Conservation (phyloP, 2,888 invertebrate genomes). For the Tortricodes alternella region DNA sequence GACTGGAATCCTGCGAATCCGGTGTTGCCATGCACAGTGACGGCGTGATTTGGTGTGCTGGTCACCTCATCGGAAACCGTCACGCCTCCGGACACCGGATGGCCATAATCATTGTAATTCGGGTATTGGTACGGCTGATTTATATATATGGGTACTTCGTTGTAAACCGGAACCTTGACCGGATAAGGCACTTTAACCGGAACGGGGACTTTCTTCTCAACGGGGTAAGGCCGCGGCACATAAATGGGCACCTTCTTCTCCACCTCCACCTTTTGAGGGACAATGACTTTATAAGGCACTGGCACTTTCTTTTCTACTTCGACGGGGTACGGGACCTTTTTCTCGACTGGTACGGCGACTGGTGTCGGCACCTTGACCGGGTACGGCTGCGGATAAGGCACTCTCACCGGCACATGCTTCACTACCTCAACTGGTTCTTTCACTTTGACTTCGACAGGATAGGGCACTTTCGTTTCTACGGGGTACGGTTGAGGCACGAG, state of each 20-base stretch:
- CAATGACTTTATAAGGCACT: slow-evolving; percentile 45
- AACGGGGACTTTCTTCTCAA: slow-evolving; percentile 70
- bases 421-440: slow-evolving; percentile 70
- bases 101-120: slow-evolving; percentile 43
- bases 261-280: slow-evolving; percentile 54
- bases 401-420: slow-evolving; percentile 67
- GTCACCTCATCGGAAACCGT: slow-evolving; percentile 35
- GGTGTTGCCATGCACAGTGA: slow-evolving; percentile 59
- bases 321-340: slow-evolving; percentile 70
- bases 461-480: slow-evolving; percentile 81
- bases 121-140: slow-evolving; percentile 63
- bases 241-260: slow-evolving; percentile 61
- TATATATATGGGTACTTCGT: slow-evolving; percentile 40
- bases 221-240: slow-evolving; percentile 41
- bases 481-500: slow-evolving; percentile 75
- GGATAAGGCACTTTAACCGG: slow-evolving; percentile 43
- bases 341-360: slow-evolving; percentile 75
- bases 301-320: slow-evolving; percentile 76
- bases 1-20: slow-evolving; percentile 62
- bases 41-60: slow-evolving; percentile 47
- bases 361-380: slow-evolving; percentile 80
- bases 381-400: slow-evolving; percentile 74
- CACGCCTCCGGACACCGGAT: slow-evolving; percentile 31
- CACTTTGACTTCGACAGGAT: slow-evolving; percentile 74
- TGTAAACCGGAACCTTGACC: slow-evolving; percentile 40